Conservation (phyloP, 2,888 invertebrate species). For the Hipparchia sbordonii region DNA sequence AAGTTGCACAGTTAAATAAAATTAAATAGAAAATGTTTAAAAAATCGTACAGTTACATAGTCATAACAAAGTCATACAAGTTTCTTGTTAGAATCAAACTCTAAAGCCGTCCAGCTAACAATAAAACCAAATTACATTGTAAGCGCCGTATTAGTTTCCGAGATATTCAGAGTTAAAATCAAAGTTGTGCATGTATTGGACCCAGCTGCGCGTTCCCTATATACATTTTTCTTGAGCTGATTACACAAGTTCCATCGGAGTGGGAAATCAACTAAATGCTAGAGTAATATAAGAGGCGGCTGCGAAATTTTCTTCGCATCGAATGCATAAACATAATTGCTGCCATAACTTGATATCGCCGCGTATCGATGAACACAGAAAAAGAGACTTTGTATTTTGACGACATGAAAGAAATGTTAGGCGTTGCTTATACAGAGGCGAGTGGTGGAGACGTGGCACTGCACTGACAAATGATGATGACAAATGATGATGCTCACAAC, state of each 20-base stretch:
- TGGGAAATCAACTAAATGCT: conserved; percentile 40
- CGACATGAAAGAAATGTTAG: neutral
- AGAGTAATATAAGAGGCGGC: neutral
- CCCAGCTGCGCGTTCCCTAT: conserved; percentile 27
- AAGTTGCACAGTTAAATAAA: neutral
- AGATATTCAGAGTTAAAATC: conserved; percentile 34
- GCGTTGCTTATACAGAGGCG: neutral
- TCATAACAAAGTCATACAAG: neutral
- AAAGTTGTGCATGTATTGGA: conserved; percentile 39
- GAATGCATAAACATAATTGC: conserved; percentile 7
- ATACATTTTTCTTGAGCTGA: conserved; percentile 37
- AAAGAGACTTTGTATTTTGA: neutral
- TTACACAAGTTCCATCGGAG: conserved; percentile 36
- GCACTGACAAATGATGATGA: too few relatives aligned
- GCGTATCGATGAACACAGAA: neutral
- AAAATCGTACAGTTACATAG: neutral
- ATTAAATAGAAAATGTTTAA: neutral
- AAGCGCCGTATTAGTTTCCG: conserved; percentile 29
- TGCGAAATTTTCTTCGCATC: conserved; percentile 14
- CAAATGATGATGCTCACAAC: too few relatives aligned
- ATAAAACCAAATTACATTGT: conserved; percentile 35
- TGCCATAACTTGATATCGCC: neutral
- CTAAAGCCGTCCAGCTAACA: conserved; percentile 18
- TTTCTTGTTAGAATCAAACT: conserved; percentile 3
- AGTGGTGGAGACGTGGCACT: neutral